Base-by-base conservation (phyloP, 2,888 invertebrate genomes). In the Metalampra italica region DNA sequence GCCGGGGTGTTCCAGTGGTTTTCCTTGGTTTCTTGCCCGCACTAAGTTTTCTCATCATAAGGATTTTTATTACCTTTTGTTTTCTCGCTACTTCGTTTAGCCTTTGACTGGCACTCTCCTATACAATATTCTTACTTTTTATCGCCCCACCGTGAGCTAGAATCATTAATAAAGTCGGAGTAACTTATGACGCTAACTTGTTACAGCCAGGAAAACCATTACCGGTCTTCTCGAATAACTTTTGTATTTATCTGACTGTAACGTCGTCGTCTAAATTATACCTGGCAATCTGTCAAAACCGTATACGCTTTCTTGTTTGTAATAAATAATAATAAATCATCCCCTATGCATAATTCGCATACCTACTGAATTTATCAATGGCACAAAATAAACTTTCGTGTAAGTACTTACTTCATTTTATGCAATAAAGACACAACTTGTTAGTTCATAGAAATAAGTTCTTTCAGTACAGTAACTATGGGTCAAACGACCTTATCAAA, bases 31-130 rank as follows among this genome's bases (percentile, higher is more conserved):
- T 63, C 60, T 59, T 59, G 58, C 55, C 9, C 51, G 52, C 50
- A 53, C 51, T 61, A 69, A 75, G 70, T 76, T 81, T 78, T 73
- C 71, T 71, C 71, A 75, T 78, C 72, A 61, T 58, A 50, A 52
- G 59, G 59, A 68, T 67, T 43, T 70, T 66, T 50, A 75, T 75
- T 75, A 74, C 66, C 66, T 57, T 58, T 62, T 59, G 54, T 57
- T 60, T 69, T 64, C 62, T 47, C 61, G 11, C 14, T 39, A 4
- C 40, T 40, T 57, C 60, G 50, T 57, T 67, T 59, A 57, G 56
- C 57, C 55, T 57, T 50, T 48, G 56, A 52, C 39, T 57, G n/a
- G 57, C 58, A 50, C 56, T 62, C 64, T 68, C 65, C 56, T 36
- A 2, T n/a, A n/a, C n/a, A 9, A 36, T 22, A 22, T 22, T 22